Conservation (phyloP, 2,797 vertebrate genomes). For the Aldrovandia affinis region DNA sequence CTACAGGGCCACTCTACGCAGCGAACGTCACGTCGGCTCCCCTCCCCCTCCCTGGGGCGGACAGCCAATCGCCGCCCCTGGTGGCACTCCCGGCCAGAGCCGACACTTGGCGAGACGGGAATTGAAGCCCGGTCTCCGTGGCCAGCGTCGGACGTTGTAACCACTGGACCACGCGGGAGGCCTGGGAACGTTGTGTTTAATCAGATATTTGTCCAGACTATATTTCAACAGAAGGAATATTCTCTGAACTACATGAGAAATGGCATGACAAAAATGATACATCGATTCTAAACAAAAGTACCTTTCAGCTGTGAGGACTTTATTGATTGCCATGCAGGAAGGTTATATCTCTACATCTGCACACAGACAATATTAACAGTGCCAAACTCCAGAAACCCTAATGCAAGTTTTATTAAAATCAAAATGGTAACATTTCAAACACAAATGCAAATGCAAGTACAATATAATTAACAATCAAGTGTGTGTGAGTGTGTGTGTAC, state of each 20-base stretch:
- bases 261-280: not conserved
- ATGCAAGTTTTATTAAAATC: constrained; percentile 34
- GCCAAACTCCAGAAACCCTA: constrained; percentile 24
- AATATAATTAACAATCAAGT: not conserved
- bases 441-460: constrained; percentile 24
- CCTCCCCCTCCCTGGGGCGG: too few species aligned
- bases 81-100: too few species aligned
- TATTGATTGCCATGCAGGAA: constrained; percentile 51
- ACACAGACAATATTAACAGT: constrained; percentile 27
- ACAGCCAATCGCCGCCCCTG: too few species aligned
- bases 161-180: too few species aligned
- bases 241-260: not conserved
- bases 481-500: not conserved
- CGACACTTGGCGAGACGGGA: too few species aligned
- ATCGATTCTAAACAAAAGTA: not conserved
- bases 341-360: constrained; percentile 26
- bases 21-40: too few species aligned
- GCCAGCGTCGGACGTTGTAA: too few species aligned
- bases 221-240: not conserved
- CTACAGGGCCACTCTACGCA: too few species aligned
- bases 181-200: not conserved
- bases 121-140: too few species aligned
- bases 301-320: constrained; percentile 28
- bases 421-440: constrained; percentile 29
- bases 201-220: not conserved